Evolutionary conservation across 2,113 vertebrate species (phyloP).

Genomic region (Rattus norvegicus): DNA sequence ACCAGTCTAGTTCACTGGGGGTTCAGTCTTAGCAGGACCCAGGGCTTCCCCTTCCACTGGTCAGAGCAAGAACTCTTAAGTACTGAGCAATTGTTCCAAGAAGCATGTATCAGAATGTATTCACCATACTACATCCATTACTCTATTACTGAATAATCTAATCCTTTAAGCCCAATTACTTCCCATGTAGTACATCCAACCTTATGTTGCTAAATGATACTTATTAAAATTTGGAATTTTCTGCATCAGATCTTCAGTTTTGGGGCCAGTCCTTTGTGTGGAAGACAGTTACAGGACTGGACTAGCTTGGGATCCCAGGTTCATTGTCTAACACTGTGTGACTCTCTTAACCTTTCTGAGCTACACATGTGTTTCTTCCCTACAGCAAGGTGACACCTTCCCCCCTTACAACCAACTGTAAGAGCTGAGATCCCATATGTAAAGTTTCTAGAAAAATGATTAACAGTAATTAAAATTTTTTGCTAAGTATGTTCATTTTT

Average conservation of each 20-base stretch:
- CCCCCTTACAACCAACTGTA: background rate
- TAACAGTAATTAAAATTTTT: background rate
- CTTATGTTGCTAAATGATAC: background rate
- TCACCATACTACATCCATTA: background rate
- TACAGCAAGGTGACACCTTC: background rate
- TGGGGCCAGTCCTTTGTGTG: background rate
- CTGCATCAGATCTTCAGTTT: background rate
- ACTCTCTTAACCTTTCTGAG: background rate
- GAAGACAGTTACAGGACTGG: background rate
- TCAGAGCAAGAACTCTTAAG: background rate
- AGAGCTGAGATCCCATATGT: background rate
- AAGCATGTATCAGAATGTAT: no score
- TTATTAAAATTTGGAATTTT: background rate
- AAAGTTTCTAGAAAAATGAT: background rate
- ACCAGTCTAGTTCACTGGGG: no score
- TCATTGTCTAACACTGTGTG: background rate
- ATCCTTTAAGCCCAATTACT: background rate
- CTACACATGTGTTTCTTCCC: background rate
- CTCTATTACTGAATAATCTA: background rate
- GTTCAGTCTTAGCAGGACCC: no score
- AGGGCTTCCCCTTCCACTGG: no score
- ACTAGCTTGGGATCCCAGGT: background rate
- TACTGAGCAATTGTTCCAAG: background rate
- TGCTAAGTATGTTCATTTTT: slow-evolving; percentile 20
- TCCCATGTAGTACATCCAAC: background rate